Evolutionary conservation across 2,888 invertebrate species (phyloP).

Genomic region (Chrysolina oricalcia): DNA sequence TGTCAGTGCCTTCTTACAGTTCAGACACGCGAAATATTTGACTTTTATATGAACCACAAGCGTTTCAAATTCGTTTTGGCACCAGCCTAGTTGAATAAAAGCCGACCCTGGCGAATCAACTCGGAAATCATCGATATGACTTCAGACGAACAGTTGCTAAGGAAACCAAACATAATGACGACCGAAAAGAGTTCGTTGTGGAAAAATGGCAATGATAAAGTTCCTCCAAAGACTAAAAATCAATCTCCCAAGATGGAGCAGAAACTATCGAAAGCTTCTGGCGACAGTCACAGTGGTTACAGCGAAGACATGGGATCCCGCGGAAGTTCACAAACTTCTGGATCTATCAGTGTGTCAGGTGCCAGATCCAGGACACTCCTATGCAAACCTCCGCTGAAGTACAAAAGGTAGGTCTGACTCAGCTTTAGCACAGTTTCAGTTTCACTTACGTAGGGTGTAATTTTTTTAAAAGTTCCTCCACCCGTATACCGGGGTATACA

Average conservation of each 20-base stretch:
- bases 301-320: not conserved
- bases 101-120: too few relatives aligned
- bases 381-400: constrained; percentile 7
- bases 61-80: too few relatives aligned
- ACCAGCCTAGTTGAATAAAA: too few relatives aligned
- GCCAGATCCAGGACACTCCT: not conserved
- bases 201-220: not conserved
- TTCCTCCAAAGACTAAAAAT: not conserved
- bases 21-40: too few relatives aligned
- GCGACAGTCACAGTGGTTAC: not conserved
- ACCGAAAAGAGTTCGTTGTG: not conserved
- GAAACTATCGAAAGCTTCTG: not conserved
- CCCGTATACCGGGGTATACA: too few relatives aligned
- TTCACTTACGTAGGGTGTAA: too few relatives aligned
- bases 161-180: constrained; percentile 10
- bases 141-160: not conserved
- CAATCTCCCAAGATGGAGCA: not conserved
- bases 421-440: too few relatives aligned
- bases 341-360: not conserved
- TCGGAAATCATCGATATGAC: not conserved
- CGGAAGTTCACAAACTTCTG: not conserved
- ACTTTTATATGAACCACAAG: too few relatives aligned
- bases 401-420: constrained; percentile 6
- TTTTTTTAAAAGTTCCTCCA: too few relatives aligned
- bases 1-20: too few relatives aligned